Percentiles rank a stretch among this genome's conserved stretches.
Conservation (phyloP, 2,113 vertebrate genomes). For the Sprattus sprattus region DNA sequence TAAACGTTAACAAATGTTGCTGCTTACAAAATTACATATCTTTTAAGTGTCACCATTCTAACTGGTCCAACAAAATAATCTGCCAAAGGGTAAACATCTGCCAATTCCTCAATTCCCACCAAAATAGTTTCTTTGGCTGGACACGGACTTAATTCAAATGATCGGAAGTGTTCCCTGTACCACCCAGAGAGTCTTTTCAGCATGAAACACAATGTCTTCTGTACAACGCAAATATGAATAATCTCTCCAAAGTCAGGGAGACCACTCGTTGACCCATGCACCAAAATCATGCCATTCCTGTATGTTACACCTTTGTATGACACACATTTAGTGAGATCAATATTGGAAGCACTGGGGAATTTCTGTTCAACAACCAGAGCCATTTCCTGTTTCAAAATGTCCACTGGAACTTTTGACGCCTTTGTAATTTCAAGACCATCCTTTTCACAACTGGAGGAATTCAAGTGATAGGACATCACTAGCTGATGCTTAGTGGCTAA, state of each 20-base stretch:
- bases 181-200: no score
- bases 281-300: no score
- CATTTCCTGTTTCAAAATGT: neutral
- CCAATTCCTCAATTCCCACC: constrained; percentile 33
- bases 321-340: neutral
- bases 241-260: constrained; percentile 40
- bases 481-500: constrained; percentile 1
- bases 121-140: no score
- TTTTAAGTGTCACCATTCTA: constrained; percentile 45
- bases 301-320: constrained; percentile 24
- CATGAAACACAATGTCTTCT: no score
- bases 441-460: neutral
- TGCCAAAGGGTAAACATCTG: constrained; percentile 40
- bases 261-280: constrained; percentile 37
- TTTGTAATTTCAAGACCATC: neutral
- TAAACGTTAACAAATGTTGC: no score
- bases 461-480: neutral
- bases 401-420: neutral
- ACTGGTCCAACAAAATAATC: constrained; percentile 39
- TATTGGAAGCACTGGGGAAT: neutral
- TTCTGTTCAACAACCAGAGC: neutral
- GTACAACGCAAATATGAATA: constrained; percentile 33
- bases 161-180: no score
- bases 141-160: no score
- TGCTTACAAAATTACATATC: no score